phyloP scores from a whole-genome alignment of 2,113 vertebrate genomes.

The Gnathonemus echidnorhynchus region DNA sequence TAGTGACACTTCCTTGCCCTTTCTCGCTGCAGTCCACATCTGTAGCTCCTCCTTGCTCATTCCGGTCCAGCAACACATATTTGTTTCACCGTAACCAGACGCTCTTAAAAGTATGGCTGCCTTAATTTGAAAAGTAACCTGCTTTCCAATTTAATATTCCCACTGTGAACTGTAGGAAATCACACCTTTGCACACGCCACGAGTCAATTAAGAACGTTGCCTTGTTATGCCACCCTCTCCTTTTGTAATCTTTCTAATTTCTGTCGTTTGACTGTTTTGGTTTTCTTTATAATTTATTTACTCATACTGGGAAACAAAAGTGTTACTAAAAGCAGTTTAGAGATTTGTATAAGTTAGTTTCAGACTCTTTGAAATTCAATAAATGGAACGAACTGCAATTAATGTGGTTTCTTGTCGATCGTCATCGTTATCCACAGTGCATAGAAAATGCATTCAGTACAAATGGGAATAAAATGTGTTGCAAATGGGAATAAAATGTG shows the following conservation, averaged over 20 bases:
- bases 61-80: not conserved
- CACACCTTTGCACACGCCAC: not conserved
- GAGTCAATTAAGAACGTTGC: slow-evolving; percentile 32
- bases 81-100: not conserved
- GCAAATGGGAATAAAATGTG: not conserved
- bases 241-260: slow-evolving; percentile 34
- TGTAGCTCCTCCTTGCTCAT: not conserved
- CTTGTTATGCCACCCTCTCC: slow-evolving; percentile 23
- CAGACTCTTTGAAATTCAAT: slow-evolving; percentile 62
- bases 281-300: slow-evolving; percentile 59
- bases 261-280: slow-evolving; percentile 42
- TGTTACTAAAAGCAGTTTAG: slow-evolving; percentile 63
- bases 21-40: not conserved
- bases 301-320: slow-evolving; percentile 43
- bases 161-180: slow-evolving; percentile 23
- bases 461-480: not conserved
- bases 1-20: not conserved
- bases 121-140: not conserved
- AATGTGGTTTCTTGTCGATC: not conserved
- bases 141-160: not conserved
- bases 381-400: slow-evolving; percentile 51
- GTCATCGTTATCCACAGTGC: not conserved
- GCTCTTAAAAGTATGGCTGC: not conserved
- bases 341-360: slow-evolving; percentile 67
- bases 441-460: not conserved